A percentile compares a stretch with the other conserved stretches of the same genome.
These are phyloP conservation scores for Agonopterix alstromeriana DNA, from an alignment of 2,888 invertebrate genomes.

Conservation along the genomic window DNA sequence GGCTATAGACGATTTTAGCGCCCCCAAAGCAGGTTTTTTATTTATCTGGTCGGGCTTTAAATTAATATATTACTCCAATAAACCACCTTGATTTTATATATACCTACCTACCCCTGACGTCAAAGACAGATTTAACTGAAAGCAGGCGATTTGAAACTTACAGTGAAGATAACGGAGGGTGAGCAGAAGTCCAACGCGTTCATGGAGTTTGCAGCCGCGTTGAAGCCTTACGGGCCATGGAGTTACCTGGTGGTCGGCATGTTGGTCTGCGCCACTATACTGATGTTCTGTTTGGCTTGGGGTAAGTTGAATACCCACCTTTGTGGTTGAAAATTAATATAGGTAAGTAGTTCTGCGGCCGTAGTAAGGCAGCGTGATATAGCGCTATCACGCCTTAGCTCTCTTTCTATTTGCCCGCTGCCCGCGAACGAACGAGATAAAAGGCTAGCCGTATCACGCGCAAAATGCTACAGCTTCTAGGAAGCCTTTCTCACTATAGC, in stretches of 20 bases:
- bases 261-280: slow-evolving; percentile 81
- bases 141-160: slow-evolving; percentile 37
- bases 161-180: slow-evolving; percentile 66
- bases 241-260: slow-evolving; percentile 84
- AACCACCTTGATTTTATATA: neutral
- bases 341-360: no score
- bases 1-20: no score
- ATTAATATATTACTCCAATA: no score
- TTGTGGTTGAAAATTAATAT: neutral
- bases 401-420: no score
- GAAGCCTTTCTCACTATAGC: no score
- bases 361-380: no score
- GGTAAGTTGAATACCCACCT: slow-evolving; percentile 44
- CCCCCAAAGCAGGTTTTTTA: no score
- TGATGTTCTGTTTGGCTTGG: slow-evolving; percentile 84
- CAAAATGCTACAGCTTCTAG: no score
- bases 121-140: slow-evolving; percentile 20
- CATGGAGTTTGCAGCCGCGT: slow-evolving; percentile 73
- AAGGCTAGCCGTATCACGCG: no score
- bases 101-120: neutral
- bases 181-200: slow-evolving; percentile 64
- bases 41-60: no score
- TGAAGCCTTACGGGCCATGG: slow-evolving; percentile 85
- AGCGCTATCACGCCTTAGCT: no score
- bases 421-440: no score